Percentiles rank a stretch among this genome's conserved stretches.
Evolutionary conservation across 2,113 vertebrate genomes (phyloP).

Genomic region (Lycaon pictus): DNA sequence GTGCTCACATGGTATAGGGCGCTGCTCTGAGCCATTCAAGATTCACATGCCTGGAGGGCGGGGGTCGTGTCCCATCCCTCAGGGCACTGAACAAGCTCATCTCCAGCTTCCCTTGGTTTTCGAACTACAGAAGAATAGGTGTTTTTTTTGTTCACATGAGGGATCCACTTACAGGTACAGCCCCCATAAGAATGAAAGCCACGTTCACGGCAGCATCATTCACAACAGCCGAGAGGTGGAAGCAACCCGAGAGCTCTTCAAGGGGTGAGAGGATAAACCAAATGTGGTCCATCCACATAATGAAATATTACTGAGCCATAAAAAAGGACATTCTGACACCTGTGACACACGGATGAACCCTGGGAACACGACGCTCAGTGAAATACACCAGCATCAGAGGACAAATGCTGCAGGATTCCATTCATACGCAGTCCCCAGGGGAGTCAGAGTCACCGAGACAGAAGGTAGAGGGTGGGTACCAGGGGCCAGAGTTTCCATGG

Average conservation of each 20-base stretch:
- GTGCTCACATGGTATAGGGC: rapidly evolving
- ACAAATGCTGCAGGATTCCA: rapidly evolving
- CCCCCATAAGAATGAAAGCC: rapidly evolving
- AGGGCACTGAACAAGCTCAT: too few species aligned
- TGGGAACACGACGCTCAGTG: rapidly evolving
- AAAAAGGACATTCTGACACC: neutral
- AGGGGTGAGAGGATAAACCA: neutral
- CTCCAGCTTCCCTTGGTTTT: rapidly evolving
- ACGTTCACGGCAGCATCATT: rapidly evolving
- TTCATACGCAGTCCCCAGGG: rapidly evolving
- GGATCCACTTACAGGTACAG: neutral
- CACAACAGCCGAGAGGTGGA: too few species aligned
- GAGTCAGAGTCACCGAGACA: neutral
- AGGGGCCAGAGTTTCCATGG: neutral
- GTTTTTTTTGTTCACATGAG: neutral
- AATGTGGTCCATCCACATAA: neutral
- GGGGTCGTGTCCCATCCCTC: neutral
- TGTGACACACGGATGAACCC: rapidly evolving
- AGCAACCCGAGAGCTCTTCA: rapidly evolving
- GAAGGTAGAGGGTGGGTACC: rapidly evolving
- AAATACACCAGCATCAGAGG: neutral
- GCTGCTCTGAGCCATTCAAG: rapidly evolving
- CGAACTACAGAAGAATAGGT: neutral
- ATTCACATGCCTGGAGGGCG: neutral
- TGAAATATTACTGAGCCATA: neutral